Percentiles rank a stretch among this genome's conserved stretches.
phyloP scores from a whole-genome alignment of 92 coral and sea anemone genomes.

The Hydrozoanthus gracilis region DNA sequence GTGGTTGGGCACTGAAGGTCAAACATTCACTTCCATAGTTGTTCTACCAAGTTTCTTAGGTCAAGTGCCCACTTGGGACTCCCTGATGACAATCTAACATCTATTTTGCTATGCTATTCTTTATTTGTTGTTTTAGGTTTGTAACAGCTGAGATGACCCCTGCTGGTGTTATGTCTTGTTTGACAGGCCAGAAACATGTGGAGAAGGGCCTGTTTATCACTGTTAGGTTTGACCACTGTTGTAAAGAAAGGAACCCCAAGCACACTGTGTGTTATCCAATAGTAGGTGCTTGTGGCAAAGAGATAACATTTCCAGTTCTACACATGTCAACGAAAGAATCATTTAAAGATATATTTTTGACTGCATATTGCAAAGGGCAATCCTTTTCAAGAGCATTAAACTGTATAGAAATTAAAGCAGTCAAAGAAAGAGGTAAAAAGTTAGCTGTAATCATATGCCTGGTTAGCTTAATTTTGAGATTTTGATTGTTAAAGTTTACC shows the following conservation, averaged over 20 bases:
- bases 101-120: slow-evolving; percentile 19
- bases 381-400: slow-evolving; percentile 34
- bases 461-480: not conserved
- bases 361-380: slow-evolving; percentile 38
- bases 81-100: slow-evolving; percentile 32
- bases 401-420: not conserved
- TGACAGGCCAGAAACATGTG: slow-evolving; percentile 51
- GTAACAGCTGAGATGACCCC: slow-evolving; percentile 47
- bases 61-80: slow-evolving; percentile 41
- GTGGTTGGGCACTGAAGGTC: slow-evolving; percentile 13
- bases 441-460: slow-evolving; percentile 3
- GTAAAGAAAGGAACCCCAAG: slow-evolving; percentile 38
- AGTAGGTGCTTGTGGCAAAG: slow-evolving; percentile 41
- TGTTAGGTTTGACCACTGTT: slow-evolving; percentile 43
- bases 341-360: slow-evolving; percentile 34
- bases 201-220: slow-evolving; percentile 41
- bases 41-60: slow-evolving; percentile 25
- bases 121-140: slow-evolving; percentile 38
- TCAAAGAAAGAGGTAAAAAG: slow-evolving; percentile 12
- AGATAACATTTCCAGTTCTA: slow-evolving; percentile 30
- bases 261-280: slow-evolving; percentile 48
- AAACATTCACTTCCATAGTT: slow-evolving; percentile 27
- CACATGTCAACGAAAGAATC: slow-evolving; percentile 35
- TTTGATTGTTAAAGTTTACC: slow-evolving; percentile 26
- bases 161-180: slow-evolving; percentile 44